Evolutionary conservation across 2,113 vertebrate genomes (phyloP), one percentile per base, ranked within the genome.

Genomic region (Ammodytes marinus): DNA sequence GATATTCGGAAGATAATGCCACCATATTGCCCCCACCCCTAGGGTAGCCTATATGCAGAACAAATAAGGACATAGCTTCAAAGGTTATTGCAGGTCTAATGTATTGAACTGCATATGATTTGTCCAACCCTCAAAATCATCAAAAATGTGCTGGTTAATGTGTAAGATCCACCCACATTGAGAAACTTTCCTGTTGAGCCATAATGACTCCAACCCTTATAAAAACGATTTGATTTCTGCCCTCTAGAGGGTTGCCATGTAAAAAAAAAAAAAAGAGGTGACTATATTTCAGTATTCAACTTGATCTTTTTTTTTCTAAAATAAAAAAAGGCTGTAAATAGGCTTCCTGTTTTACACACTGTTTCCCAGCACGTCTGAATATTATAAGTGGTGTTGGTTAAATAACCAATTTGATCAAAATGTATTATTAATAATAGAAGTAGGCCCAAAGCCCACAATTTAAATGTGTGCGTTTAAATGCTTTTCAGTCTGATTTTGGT

Each of bases 181-280:
- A 50, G 58, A 3, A 78, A 73, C 77, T 76, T 81, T 77, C 77
- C 3, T 8, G 61, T 71, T 69, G 9, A 63, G 70, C 49, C 54
- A 19, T 9, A 35, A 59, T 17, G 8, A 49, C 50, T 1, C 1
- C 61, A 55, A 0, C 68, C 55, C 6, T 57, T 19, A 71, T 49
- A 42, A 27, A 27, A 43, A 69, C 52, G 0, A 2, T 9, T 46
- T 63, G 59, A 43, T 42, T 70, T 69, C 27, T 35, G 19, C 13
- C 37, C 19, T 46, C 2, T 19, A 27, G 3, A 52, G 53, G 13
- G 6, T 27, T 27, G 27, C 1, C 39, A 27, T 37, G 3, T 19
- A 5, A n/a, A 37, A 9, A 42, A 45, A 19, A 2, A 6, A 8
- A 37, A 2, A 4, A 45, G 35, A 65, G 6, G 12, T 46, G 59